These are phyloP conservation scores for Drosophila nasuta DNA, from an alignment of 1,140 invertebrate genomes.

Conservation along the genomic window DNA sequence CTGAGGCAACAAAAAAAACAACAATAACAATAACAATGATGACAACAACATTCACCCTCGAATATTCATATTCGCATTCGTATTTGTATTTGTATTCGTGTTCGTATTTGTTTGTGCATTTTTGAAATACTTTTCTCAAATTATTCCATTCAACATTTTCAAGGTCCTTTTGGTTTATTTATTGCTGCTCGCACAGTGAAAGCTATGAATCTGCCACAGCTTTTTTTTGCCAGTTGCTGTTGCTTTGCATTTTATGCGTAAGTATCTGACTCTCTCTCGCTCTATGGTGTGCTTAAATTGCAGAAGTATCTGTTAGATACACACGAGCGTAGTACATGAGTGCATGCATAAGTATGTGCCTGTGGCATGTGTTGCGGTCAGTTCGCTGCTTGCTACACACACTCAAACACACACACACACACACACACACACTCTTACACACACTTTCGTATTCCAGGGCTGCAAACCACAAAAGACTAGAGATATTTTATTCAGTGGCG, in stretches of 20 bases:
- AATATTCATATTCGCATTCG: neutral
- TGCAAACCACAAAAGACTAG: neutral
- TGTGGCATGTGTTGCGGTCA: constrained; percentile 20
- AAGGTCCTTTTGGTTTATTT: constrained; percentile 46
- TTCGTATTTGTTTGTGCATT: constrained; percentile 37
- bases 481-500: neutral
- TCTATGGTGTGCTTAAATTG: constrained; percentile 2
- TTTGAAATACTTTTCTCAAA: constrained; percentile 45
- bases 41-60: neutral
- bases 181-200: constrained; percentile 25
- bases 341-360: constrained; percentile 17
- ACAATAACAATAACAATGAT: neutral
- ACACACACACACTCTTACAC: neutral
- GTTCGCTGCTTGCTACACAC: neutral
- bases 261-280: constrained; percentile 1
- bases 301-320: constrained; percentile 20
- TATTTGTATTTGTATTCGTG: neutral
- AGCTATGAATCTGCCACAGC: constrained; percentile 31
- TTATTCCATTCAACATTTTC: constrained; percentile 49
- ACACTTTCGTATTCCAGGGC: neutral
- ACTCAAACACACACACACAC: too few relatives aligned
- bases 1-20: neutral
- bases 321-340: neutral
- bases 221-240: neutral
- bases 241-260: constrained; percentile 19